Evolutionary conservation across 2,888 invertebrate genomes (phyloP), one percentile per base, ranked within the genome.

Genomic region (Oscheius sp.): DNA sequence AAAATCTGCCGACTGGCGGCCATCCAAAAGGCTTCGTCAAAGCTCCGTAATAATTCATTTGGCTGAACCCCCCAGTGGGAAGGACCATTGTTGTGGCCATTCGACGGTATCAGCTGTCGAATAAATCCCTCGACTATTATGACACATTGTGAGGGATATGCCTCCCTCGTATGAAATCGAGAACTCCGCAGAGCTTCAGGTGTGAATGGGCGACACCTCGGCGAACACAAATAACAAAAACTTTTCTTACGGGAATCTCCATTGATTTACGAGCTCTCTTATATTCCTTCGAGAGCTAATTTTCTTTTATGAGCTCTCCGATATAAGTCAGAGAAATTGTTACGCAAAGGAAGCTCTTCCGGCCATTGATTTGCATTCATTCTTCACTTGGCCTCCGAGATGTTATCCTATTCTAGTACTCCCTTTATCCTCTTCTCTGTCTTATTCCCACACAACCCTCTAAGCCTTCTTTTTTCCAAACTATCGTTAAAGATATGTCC

Each of bases 31-130:
- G 37, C 20, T 23, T 27, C 34, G 25, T 55, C 20, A 55, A 50
- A 17, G 15, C 25, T 55, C 34, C 33, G 15, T 48, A n/a, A 48
- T 55, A 55, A 55, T 55, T 55, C 55, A 55, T 55, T 4, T 15
- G 33, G n/a, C 42, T 34, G 39, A 39, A 23, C 17, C 37, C 37
- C 57, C 57, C 25, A 25, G 37, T 17, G 55, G 34, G 23, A 23
- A 34, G 12, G 17, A 2, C 55, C 55, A 37, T 57, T 57, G 57
- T 57, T 57, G 23, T 57, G 17, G 34, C 27, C 17, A 17, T 27
- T 29, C 23, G 37, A 31, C 57, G 57, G 57, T 57, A 57, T 57
- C 57, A 57, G 57, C 57, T 57, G 57, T 37, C 37, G 6, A 8
- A n/a, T n/a, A 52, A 52, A 23, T 27, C 23, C 50, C 50, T 23